A percentile compares a stretch with the other conserved stretches of the same genome.
phyloP scores from a whole-genome alignment of 2,888 invertebrate species.

The Ophion slaviceki region DNA sequence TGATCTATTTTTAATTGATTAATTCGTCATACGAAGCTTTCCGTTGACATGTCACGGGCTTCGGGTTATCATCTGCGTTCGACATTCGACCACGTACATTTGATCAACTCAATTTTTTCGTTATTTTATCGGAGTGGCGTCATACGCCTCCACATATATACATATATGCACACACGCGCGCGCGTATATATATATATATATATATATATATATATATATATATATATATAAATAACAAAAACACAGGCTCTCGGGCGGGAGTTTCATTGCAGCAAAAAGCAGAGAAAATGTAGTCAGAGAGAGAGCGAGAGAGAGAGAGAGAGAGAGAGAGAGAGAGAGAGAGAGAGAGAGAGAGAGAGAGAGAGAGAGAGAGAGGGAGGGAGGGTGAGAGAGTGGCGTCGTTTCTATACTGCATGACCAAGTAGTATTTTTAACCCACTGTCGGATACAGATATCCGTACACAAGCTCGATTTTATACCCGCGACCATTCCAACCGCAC shows the following conservation, averaged over 20 bases:
- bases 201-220: not conserved
- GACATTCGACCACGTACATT: conserved; percentile 29
- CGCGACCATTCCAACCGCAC: conserved; percentile 28
- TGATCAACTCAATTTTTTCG: conserved; percentile 32
- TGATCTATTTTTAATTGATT: conserved; percentile 8
- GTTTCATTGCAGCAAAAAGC: conserved; percentile 1
- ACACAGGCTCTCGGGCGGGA: not conserved
- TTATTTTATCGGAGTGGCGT: conserved; percentile 3
- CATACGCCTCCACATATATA: conserved; percentile 1
- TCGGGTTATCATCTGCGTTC: conserved; percentile 39
- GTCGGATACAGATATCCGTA: conserved; percentile 58
- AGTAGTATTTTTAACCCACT: conserved; percentile 59
- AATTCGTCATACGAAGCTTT: not conserved
- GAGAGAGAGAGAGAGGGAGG: conserved; percentile 20
- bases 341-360: conserved; percentile 12
- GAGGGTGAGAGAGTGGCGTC: conserved; percentile 5
- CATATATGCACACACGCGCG: too few species aligned
- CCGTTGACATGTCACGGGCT: not conserved
- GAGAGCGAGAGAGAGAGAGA: conserved; percentile 24
- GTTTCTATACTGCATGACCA: conserved; percentile 52
- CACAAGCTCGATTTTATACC: conserved; percentile 44
- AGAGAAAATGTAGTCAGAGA: conserved; percentile 6
- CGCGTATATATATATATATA: not conserved
- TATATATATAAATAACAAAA: conserved; percentile 5
- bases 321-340: conserved; percentile 25